phyloP scores from a whole-genome alignment of 1,140 invertebrate genomes.

The Micrasema minimum region DNA sequence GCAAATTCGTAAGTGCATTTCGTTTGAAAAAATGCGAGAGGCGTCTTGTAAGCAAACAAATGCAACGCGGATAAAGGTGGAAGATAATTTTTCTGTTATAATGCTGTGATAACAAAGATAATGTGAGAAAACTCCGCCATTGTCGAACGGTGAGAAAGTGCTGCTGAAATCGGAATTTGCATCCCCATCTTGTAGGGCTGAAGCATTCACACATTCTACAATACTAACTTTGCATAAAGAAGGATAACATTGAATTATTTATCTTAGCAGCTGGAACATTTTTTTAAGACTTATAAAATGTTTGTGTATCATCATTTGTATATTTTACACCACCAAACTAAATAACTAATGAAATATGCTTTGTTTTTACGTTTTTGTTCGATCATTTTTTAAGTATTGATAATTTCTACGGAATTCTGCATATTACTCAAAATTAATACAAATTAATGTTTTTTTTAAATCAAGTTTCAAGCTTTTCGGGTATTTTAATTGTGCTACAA shows the following conservation, averaged over 20 bases:
- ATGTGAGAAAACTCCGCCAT: conserved; percentile 51
- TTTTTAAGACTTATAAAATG: not conserved
- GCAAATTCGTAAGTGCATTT: conserved; percentile 33
- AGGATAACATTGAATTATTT: conserved; percentile 45
- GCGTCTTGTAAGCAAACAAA: conserved; percentile 50
- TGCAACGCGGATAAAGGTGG: conserved; percentile 45
- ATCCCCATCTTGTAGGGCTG: conserved; percentile 28
- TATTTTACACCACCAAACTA: not conserved
- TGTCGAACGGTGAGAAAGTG: conserved; percentile 49
- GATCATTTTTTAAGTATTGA: too few species aligned
- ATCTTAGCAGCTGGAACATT: conserved; percentile 37
- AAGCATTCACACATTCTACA: conserved; percentile 41
- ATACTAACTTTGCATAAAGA: conserved; percentile 28
- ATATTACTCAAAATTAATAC: too few species aligned
- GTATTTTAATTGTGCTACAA: too few species aligned
- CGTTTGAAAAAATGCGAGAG: conserved; percentile 28
- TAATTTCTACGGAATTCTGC: too few species aligned
- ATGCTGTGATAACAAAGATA: conserved; percentile 53
- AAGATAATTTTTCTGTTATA: conserved; percentile 53
- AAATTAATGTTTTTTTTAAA: too few species aligned
- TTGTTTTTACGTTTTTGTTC: too few species aligned
- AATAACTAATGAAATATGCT: too few species aligned
- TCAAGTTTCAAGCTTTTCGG: too few species aligned
- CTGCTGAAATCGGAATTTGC: conserved; percentile 37
- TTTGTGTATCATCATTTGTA: conserved; percentile 1